These are phyloP conservation scores for Anthopleura xanthogrammica DNA, from an alignment of 92 coral and sea anemone genomes.

Conservation along the genomic window DNA sequence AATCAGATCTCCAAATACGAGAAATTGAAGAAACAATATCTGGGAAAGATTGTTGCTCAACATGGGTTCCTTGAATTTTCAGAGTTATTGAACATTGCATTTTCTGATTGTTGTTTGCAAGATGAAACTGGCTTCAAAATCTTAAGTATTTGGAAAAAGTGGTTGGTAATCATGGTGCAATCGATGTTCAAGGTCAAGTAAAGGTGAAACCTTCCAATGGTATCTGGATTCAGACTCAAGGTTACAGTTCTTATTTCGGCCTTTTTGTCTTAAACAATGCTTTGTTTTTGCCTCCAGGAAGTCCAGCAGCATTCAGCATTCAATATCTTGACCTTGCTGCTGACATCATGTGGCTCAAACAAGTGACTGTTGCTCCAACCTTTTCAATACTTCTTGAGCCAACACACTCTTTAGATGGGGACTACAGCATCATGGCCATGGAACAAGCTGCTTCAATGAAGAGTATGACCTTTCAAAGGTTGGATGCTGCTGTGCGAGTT, in stretches of 20 bases:
- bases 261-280: conserved; percentile 22
- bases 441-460: conserved; percentile 21
- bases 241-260: conserved; percentile 13
- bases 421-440: conserved; percentile 19
- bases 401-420: conserved; percentile 15
- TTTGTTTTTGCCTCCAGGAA: neutral
- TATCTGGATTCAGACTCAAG: neutral
- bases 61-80: conserved; percentile 9
- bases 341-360: conserved; percentile 22
- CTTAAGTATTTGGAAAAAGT: conserved; percentile 12
- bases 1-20: neutral
- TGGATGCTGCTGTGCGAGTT: conserved; percentile 10
- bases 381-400: neutral
- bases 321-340: conserved; percentile 21
- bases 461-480: neutral
- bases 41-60: neutral
- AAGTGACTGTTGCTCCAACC: neutral
- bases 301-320: conserved; percentile 6
- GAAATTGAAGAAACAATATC: neutral
- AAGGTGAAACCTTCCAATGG: neutral
- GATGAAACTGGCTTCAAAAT: neutral
- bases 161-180: conserved; percentile 9
- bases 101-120: conserved; percentile 10
- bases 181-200: conserved; percentile 3
- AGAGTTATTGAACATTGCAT: neutral